Base-by-base conservation (phyloP, 2,797 vertebrate genomes). In the Rhynchonycteris naso region DNA sequence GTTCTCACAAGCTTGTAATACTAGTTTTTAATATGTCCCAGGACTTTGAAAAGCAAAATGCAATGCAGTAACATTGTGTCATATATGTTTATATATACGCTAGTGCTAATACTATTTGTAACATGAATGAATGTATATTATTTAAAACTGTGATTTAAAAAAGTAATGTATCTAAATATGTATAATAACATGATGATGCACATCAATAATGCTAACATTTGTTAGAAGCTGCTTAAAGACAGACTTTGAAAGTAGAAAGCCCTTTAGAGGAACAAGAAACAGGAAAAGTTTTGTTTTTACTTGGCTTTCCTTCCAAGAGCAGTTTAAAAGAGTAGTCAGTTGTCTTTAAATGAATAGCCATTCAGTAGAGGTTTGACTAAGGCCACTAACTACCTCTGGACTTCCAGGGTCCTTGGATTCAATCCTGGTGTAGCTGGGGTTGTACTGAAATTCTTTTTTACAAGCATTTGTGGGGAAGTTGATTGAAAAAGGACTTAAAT, bases 171-270 rank as follows among this genome's bases (percentile, higher is more conserved):
- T 59, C 12, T 74, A 14, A 86, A 54, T 43, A 35, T 87, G 72
- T 90, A 81, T 56, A 81, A n/a, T 90, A 47, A 78, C 72, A 81
- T 59, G 12, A 8, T 35, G 18, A 47, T 68, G 5, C 54, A 18
- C 1, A 52, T 66, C n/a, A 28, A 16, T 38, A 28, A 74, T 7
- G 38, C 69, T 74, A 88, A 43, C 69, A 59, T 78, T 79, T 74
- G 35, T 69, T 65, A 65, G 59, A 76, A 84, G 24, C 61, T 66
- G 26, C 56, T 92, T 87, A 33, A 56, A 83, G 72, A 68, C 43
- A 14, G 33, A 61, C 68, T 81, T 86, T 89, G 72, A 93, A 68
- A 91, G 35, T 30, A 47, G 72, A 79, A 81, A 72, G 69, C 66
- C 59, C 24, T 84, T 69, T 59, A 47, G 13, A 68, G 38, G 35